These are phyloP conservation scores for Hipposideros armiger DNA, from an alignment of 2,113 vertebrate species.

Conservation along the genomic window DNA sequence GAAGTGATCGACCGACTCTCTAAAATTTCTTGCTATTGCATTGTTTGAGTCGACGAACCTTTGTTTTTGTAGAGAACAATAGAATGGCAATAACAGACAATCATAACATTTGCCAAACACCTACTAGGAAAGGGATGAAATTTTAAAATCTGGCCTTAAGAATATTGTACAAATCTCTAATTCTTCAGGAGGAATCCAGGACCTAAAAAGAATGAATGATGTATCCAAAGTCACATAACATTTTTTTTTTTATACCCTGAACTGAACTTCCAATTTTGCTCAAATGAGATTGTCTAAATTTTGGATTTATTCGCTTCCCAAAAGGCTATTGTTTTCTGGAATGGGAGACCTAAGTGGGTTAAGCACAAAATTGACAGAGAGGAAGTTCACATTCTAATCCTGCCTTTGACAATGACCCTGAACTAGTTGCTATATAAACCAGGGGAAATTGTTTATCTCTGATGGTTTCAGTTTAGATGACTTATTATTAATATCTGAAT, in stretches of 20 bases:
- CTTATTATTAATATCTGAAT: not conserved
- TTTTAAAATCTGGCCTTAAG: not conserved
- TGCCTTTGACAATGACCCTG: not conserved
- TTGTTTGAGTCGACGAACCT: not conserved
- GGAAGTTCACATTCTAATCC: not conserved
- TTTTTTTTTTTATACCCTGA: not conserved
- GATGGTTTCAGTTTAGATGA: conserved; percentile 43
- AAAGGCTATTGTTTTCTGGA: conserved; percentile 23
- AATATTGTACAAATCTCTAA: not conserved
- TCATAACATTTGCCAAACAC: not conserved
- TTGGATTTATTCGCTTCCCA: not conserved
- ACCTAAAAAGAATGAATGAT: not conserved
- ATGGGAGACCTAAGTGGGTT: not conserved
- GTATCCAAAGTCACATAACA: not conserved
- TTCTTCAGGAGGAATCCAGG: not conserved
- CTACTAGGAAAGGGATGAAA: not conserved
- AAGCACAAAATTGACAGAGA: not conserved
- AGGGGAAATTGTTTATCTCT: conserved; percentile 21
- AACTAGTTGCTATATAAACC: conserved; percentile 8
- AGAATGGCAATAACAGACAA: not conserved
- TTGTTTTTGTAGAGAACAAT: conserved; percentile 33
- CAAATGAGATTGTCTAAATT: not conserved
- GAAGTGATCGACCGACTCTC: not conserved
- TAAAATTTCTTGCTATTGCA: not conserved
- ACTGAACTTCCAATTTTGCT: conserved; percentile 30